Base-by-base conservation (phyloP, 2,113 vertebrate species). In the Nipponia nippon region DNA sequence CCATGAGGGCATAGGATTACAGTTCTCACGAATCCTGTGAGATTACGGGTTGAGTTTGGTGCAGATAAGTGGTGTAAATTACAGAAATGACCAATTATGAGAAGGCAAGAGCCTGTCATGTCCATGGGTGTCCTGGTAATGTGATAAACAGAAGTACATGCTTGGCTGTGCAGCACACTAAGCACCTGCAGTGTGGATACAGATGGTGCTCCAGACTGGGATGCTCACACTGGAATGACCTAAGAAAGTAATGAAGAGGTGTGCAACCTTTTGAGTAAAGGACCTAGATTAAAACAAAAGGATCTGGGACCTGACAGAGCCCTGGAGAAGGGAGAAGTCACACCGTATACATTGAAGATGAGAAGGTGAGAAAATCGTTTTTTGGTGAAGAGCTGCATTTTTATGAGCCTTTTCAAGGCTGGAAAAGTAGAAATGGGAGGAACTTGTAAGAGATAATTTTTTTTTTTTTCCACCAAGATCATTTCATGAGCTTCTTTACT, bases 141-240 rank as follows among this genome's bases (percentile, higher is more conserved):
- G 5, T 27, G 38, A 66, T 15, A 32, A 53, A 49, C 13, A 61
- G 18, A 20, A 36, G 34, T 30, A 46, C 5, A 3, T 0, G 0
- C 13, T 2, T 71, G 75, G 9, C 32, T 52, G 20, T 85, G 50
- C 4, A 65, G 21, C 34, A 44, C 52, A 53, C 30, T 61, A 47
- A 63, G 8, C 10, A 16, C 9, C 36, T 61, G 36, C 29, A 18
- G 8, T 44, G 16, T n/a, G 27, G 49, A 36, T 27, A n/a, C 30
- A 72, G 15, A 26, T 5, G 4, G 9, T 79, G 34, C 5, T 72
- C n/a, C 47, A 89, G 72, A 36, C 34, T 30, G 23, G 9, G 11
- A 11, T 72, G 16, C 27, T 23, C 6, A 4, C 20, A 34, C 5
- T 58, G 23, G 14, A 30, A 59, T 42, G 34, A 30, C 9, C 16